A percentile compares a stretch with the other conserved stretches of the same genome.
Conservation (phyloP, 2,888 invertebrate species). For the Yponomeuta evonymella region DNA sequence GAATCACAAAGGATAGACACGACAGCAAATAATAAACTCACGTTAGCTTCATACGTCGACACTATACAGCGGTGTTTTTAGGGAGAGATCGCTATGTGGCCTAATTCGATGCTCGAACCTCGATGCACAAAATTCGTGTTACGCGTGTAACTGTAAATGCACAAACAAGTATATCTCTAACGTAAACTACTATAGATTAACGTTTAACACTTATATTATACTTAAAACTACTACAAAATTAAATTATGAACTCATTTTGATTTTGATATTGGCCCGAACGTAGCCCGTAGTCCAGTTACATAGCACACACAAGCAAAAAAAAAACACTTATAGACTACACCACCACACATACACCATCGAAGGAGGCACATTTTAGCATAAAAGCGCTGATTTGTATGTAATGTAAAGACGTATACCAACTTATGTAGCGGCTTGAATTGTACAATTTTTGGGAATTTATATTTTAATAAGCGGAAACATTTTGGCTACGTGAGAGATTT, state of each 20-base stretch:
- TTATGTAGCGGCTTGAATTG: neutral
- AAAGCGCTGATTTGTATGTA: neutral
- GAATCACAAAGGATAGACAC: constrained; percentile 18
- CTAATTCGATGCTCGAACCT: constrained; percentile 75
- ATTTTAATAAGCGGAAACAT: neutral
- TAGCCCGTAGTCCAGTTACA: constrained; percentile 15
- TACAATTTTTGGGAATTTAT: neutral
- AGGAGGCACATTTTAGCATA: neutral
- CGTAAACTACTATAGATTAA: constrained; percentile 31
- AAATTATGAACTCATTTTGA: constrained; percentile 64
- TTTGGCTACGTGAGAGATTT: neutral
- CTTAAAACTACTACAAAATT: constrained; percentile 33
- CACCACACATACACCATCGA: constrained; percentile 8
- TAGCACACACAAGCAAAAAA: constrained; percentile 5
- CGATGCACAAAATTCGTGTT: constrained; percentile 77
- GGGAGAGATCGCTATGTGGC: constrained; percentile 78
- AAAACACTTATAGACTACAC: neutral
- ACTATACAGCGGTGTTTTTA: constrained; percentile 76
- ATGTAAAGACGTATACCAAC: neutral
- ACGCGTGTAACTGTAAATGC: constrained; percentile 75
- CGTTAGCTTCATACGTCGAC: constrained; percentile 75
- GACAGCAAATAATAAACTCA: constrained; percentile 48
- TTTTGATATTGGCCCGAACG: constrained; percentile 21
- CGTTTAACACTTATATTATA: constrained; percentile 27
- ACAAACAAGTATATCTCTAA: constrained; percentile 56